phyloP scores from a whole-genome alignment of 2,113 vertebrate species.

The Perca schrenkii region DNA sequence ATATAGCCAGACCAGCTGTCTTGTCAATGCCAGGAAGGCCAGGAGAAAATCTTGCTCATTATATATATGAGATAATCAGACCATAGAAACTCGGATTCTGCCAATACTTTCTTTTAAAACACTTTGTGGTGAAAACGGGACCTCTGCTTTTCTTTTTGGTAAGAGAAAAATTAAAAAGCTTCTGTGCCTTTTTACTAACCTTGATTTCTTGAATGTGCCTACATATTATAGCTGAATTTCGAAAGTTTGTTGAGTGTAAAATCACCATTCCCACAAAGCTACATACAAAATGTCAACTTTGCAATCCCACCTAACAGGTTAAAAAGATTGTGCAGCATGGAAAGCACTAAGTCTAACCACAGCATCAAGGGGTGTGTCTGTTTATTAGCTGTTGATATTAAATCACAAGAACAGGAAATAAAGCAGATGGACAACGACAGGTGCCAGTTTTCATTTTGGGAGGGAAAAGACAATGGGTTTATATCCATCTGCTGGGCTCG shows the following conservation, averaged over 20 bases:
- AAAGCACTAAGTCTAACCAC: neutral
- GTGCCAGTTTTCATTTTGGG: slow-evolving; percentile 62
- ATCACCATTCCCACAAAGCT: neutral
- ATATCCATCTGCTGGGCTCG: slow-evolving; percentile 57
- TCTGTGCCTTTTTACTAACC: neutral
- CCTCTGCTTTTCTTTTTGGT: neutral
- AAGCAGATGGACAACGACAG: slow-evolving; percentile 65
- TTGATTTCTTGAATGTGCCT: slow-evolving; percentile 1
- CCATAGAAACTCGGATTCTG: neutral
- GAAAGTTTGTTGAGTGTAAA: slow-evolving; percentile 2
- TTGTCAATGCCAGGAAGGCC: slow-evolving; percentile 45
- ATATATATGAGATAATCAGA: slow-evolving; percentile 39
- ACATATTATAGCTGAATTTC: neutral
- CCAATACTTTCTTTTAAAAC: neutral
- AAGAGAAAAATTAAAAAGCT: too few species aligned
- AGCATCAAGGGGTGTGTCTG: slow-evolving; percentile 13
- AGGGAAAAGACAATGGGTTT: slow-evolving; percentile 30
- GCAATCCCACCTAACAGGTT: neutral
- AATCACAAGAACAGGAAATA: slow-evolving; percentile 51
- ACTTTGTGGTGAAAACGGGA: neutral
- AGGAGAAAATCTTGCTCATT: slow-evolving; percentile 36
- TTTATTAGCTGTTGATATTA: slow-evolving; percentile 59
- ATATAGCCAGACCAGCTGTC: slow-evolving; percentile 24
- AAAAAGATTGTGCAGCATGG: slow-evolving; percentile 3
- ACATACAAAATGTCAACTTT: neutral